Evolutionary conservation across 2,797 vertebrate species (phyloP), one percentile per base, ranked within the genome.

Genomic region (Malurus splendens): DNA sequence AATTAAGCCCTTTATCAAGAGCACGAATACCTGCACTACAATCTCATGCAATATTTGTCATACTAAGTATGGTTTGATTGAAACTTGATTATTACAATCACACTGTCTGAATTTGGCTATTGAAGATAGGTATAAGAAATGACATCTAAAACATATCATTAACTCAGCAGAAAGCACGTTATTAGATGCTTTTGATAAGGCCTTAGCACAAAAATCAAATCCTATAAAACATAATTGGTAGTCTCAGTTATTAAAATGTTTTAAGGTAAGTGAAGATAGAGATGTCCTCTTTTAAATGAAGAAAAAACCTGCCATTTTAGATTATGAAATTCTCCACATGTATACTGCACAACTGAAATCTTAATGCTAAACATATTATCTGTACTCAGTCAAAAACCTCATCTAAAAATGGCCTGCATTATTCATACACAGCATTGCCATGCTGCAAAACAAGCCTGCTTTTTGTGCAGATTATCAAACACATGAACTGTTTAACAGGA

Each of bases 1-100:
- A 97, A 97, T 97, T 97, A 97, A 96, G 94, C 80, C 94, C 95
- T 96, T 97, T 97, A 97, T 97, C 95, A 97, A 96, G 94, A 94
- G 92, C 94, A 93, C 91, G 54, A 97, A 97, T 96, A 97, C 93
- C 96, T 96, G 95, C 95, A 97, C 96, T 96, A 95, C 88, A 93
- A 94, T 95, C 96, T 96, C 96, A 94, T 38, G 62, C 90, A 97
- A 94, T 97, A 97, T 97, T 97, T 97, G 95, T 96, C 97, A 96
- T 86, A 96, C 93, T 94, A 97, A 95, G 89, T 95, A 95, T 82
- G 89, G 91, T 96, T 96, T 97, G 97, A 97, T 96, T 97, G 97
- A 97, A 96, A 95, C 95, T 96, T 97, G 96, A 97, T 97, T 97
- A 97, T 97, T 97, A 97, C 95, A 97, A 95, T 97, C 96, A 97